Evolutionary conservation across 1,140 invertebrate genomes (phyloP), one percentile per base, ranked within the genome.

Genomic region (Pogonomyrmex californicus): DNA sequence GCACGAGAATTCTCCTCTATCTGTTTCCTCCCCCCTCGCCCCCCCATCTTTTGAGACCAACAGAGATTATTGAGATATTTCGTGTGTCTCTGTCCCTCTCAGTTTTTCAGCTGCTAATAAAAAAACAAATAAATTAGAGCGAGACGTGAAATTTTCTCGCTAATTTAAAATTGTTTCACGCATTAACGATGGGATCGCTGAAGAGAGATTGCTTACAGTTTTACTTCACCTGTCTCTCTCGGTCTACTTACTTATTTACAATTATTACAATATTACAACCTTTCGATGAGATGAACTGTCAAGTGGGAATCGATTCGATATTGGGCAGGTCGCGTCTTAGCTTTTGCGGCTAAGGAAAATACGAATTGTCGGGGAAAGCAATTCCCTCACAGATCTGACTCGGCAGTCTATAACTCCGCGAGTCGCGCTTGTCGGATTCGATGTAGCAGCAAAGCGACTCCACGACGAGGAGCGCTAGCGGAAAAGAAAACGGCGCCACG

Each of bases 301-400:
- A n/a, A 56, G 41, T 44, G 1, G n/a, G 9, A 38, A 73, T 56
- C 10, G 49, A 54, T 73, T 73, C 12, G 36, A 73, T 56, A 73
- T 4, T 41, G 51, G 14, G 1, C 4, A 17, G 17, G 41, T 23
- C n/a, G 9, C 36, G 51, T n/a, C n/a, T n/a, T n/a, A n/a, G n/a
- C n/a, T n/a, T 1, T 75, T 41, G 12, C 36, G 23, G 54, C 54
- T 75, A 44, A 38, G 30, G 38, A 75, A 41, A 73, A 73, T 73
- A 41, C 71, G 38, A 75, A 75, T 75, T 75, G 75, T 87, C 54
- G n/a, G n/a, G 51, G 54, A 54, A 33, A 75, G 70, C 51, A 78
- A 78, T 78, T 51, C 33, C 60, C 36, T 66, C 44, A 33, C 14
- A 65, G 83, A 66, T 14, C 60, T 33, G 66, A 88, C 51, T 83